A percentile compares a stretch with the other conserved stretches of the same genome.
Evolutionary conservation across 2,797 vertebrate species (phyloP).

Genomic region (Sebastes matsubarae): DNA sequence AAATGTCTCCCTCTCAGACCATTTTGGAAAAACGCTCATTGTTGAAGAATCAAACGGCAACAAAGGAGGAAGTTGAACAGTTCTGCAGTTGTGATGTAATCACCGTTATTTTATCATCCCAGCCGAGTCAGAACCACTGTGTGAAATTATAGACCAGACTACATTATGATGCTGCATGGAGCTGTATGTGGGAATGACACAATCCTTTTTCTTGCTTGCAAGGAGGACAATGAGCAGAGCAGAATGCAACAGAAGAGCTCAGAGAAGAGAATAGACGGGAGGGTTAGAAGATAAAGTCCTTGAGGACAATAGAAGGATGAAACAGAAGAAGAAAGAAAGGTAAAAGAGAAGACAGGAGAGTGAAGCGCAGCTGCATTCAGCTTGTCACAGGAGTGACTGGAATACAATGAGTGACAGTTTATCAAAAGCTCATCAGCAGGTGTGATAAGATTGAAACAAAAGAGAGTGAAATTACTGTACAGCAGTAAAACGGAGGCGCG

Average conservation of each 20-base stretch:
- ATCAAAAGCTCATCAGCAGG: constrained; percentile 11
- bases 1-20: background rate
- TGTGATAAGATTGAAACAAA: constrained; percentile 5
- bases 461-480: constrained; percentile 11
- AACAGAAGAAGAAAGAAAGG: background rate
- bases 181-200: constrained; percentile 13
- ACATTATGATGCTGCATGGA: background rate
- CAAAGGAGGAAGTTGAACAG: background rate
- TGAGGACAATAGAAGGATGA: background rate
- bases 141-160: constrained; percentile 36
- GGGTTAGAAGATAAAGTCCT: background rate
- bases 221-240: background rate
- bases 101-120: background rate
- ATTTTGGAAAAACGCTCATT: background rate
- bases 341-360: background rate
- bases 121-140: background rate
- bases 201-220: background rate
- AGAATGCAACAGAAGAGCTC: background rate
- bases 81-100: background rate
- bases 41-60: background rate
- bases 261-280: background rate
- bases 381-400: background rate
- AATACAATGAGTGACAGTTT: background rate
- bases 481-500: background rate
- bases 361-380: background rate